A percentile compares a stretch with the other conserved stretches of the same genome.
Conservation (phyloP, 2,113 vertebrate genomes). For the Odontophorus gujanensis region DNA sequence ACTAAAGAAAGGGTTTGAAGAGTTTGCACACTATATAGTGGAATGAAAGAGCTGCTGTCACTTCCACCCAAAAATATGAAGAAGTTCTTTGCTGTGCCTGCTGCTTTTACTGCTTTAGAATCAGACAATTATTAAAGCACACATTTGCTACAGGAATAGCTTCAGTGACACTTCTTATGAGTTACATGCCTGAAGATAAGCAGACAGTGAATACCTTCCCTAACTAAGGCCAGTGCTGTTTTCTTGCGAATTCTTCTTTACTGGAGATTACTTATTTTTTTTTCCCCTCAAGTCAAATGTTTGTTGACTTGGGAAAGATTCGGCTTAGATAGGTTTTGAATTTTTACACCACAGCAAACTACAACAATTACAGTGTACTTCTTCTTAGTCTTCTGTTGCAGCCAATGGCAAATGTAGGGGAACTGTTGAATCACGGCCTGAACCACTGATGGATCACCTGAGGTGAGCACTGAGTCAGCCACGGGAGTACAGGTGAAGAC, state of each 20-base stretch:
- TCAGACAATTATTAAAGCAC: neutral
- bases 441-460: no score
- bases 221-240: neutral
- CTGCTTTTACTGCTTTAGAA: neutral
- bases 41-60: neutral
- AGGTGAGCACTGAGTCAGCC: no score
- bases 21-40: neutral
- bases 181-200: neutral
- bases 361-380: neutral
- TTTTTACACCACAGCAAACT: neutral
- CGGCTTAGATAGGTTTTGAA: neutral
- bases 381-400: neutral
- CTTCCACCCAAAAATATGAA: neutral
- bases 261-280: neutral
- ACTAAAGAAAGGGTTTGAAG: neutral
- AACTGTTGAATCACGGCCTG: no score
- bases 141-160: neutral
- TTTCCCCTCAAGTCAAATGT: rapidly evolving
- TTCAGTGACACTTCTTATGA: constrained; percentile 12
- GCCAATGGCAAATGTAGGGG: neutral
- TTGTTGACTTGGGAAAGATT: neutral
- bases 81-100: neutral
- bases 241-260: neutral
- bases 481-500: no score
- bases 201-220: neutral